Evolutionary conservation across 2,888 invertebrate genomes (phyloP).

Genomic region (Rhyacophila evoluta): DNA sequence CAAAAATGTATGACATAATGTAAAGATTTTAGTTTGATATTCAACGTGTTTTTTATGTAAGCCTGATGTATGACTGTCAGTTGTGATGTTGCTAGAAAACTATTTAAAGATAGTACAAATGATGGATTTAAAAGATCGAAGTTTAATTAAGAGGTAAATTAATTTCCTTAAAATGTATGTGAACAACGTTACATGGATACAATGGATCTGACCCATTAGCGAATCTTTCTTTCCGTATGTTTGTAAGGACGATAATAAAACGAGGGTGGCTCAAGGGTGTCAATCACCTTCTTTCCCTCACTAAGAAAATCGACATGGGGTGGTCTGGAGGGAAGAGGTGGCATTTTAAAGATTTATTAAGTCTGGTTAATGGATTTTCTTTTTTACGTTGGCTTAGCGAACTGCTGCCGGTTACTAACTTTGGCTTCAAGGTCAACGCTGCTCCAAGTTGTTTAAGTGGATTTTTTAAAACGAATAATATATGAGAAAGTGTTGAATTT

Average conservation of each 20-base stretch:
- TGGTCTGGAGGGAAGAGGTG: slow-evolving; percentile 56
- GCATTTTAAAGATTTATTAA: slow-evolving; percentile 54
- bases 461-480: slow-evolving; percentile 1
- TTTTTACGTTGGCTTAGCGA: slow-evolving; percentile 16
- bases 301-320: slow-evolving; percentile 27
- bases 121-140: too few species aligned
- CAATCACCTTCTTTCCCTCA: slow-evolving; percentile 8
- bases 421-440: neutral
- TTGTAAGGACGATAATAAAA: neutral
- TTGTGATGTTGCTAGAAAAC: too few species aligned
- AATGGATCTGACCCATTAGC: neutral
- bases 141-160: too few species aligned
- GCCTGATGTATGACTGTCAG: too few species aligned
- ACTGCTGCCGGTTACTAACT: neutral
- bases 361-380: slow-evolving; percentile 52
- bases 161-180: too few species aligned
- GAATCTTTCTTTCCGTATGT: neutral
- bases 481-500: slow-evolving; percentile 22
- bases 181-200: neutral
- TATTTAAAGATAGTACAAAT: too few species aligned
- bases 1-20: too few species aligned
- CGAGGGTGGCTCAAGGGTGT: slow-evolving; percentile 18
- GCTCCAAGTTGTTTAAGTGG: neutral
- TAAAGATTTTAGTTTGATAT: too few species aligned
- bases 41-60: too few species aligned